These are phyloP conservation scores for Mycetomoellerius zeteki DNA, from an alignment of 1,140 invertebrate species.

Conservation along the genomic window DNA sequence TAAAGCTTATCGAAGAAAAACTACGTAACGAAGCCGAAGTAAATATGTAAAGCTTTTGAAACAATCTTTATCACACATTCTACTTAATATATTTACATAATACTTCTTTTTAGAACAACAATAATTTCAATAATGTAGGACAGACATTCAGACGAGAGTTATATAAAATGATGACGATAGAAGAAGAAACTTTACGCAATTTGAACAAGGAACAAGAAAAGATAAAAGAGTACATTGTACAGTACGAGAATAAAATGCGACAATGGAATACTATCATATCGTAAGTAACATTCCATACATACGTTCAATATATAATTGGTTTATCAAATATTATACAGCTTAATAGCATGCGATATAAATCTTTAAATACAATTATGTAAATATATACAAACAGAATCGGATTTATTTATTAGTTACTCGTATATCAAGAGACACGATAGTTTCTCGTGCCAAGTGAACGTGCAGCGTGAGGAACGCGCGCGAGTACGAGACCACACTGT, in stretches of 20 bases:
- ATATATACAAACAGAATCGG: too few species aligned
- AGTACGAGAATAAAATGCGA: slow-evolving; percentile 89
- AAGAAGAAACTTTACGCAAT: slow-evolving; percentile 77
- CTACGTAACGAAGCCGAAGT: slow-evolving; percentile 79
- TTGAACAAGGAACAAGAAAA: slow-evolving; percentile 89
- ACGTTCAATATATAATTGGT: too few species aligned
- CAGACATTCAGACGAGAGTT: slow-evolving; percentile 79
- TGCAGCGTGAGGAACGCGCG: too few species aligned
- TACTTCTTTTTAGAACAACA: neutral
- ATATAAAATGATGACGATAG: slow-evolving; percentile 72
- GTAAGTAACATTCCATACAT: slow-evolving; percentile 77
- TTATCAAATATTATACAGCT: too few species aligned
- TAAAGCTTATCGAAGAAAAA: slow-evolving; percentile 78
- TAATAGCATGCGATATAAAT: too few species aligned
- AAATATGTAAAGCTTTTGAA: slow-evolving; percentile 40
- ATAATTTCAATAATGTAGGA: slow-evolving; percentile 72
- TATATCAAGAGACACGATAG: too few species aligned
- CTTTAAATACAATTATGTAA: too few species aligned
- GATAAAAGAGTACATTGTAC: slow-evolving; percentile 87
- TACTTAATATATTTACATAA: neutral
- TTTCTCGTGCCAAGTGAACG: too few species aligned
- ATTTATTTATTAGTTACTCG: too few species aligned
- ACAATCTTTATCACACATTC: neutral
- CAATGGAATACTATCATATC: slow-evolving; percentile 90
- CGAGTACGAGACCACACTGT: too few species aligned